phyloP scores from a whole-genome alignment of 2,888 invertebrate genomes.

The Pristionchus arcanus region DNA sequence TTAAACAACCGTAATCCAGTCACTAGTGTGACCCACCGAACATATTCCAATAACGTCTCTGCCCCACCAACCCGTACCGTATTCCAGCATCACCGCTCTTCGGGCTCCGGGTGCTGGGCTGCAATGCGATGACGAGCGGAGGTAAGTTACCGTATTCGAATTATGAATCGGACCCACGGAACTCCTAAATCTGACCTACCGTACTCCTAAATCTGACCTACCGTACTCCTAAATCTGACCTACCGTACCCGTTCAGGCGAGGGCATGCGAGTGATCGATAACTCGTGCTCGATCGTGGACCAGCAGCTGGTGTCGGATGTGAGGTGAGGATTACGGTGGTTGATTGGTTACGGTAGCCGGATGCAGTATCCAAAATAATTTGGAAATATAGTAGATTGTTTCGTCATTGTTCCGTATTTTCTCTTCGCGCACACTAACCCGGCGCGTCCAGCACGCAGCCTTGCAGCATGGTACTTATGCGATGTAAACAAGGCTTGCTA shows the following conservation, averaged over 20 bases:
- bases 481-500: neutral
- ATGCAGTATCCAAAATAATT: neutral
- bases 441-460: neutral
- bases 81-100: slow-evolving; percentile 60
- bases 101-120: slow-evolving; percentile 65
- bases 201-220: slow-evolving; percentile 6
- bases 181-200: neutral
- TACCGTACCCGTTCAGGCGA: slow-evolving; percentile 56
- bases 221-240: neutral
- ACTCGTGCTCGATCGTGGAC: slow-evolving; percentile 65
- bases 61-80: neutral
- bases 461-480: neutral
- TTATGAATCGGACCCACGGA: neutral
- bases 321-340: slow-evolving; percentile 43
- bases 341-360: neutral
- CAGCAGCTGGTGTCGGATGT: slow-evolving; percentile 43
- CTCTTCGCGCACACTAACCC: neutral
- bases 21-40: neutral
- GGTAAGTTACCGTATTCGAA: neutral
- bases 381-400: too few relatives aligned
- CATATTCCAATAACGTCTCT: too few relatives aligned
- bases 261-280: slow-evolving; percentile 62
- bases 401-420: too few relatives aligned
- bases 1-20: neutral
- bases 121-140: slow-evolving; percentile 60